A percentile compares a stretch with the other conserved stretches of the same genome.
These are phyloP conservation scores for Metaphire vulgaris DNA, from an alignment of 1,140 invertebrate species.

Conservation along the genomic window DNA sequence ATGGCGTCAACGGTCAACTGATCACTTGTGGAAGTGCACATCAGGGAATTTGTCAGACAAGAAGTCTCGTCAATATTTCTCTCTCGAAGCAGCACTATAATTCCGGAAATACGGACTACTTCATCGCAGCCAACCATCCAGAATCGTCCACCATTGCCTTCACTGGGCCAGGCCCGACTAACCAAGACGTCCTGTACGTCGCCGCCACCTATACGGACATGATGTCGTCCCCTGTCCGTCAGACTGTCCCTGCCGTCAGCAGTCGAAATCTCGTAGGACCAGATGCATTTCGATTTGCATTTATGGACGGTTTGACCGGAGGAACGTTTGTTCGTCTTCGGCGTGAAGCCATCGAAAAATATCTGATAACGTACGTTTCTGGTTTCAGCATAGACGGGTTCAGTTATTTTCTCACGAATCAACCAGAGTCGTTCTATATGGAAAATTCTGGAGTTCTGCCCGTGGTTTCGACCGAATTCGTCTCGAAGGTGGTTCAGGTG, in stretches of 20 bases:
- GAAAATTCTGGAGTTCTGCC: constrained; percentile 38
- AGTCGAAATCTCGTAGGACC: constrained; percentile 30
- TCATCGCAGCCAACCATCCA: constrained; percentile 89
- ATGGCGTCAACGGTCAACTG: constrained; percentile 76
- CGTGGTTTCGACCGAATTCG: constrained; percentile 38
- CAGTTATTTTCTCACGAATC: constrained; percentile 92
- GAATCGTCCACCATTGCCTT: constrained; percentile 92
- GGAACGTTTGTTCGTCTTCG: constrained; percentile 20
- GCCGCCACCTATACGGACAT: constrained; percentile 64
- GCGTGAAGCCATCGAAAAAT: background rate
- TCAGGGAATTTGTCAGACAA: constrained; percentile 78
- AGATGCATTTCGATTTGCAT: constrained; percentile 21
- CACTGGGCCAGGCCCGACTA: constrained; percentile 77
- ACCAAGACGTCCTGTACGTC: constrained; percentile 87
- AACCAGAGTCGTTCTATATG: constrained; percentile 68
- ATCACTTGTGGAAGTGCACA: constrained; percentile 87
- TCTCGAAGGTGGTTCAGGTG: constrained; percentile 88
- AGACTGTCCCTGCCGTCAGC: constrained; percentile 22
- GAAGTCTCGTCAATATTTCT: constrained; percentile 80
- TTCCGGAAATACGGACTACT: constrained; percentile 53
- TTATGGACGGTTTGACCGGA: constrained; percentile 5
- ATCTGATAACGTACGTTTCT: constrained; percentile 58
- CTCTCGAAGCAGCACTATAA: constrained; percentile 64
- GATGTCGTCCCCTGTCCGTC: constrained; percentile 5
- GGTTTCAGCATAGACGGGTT: constrained; percentile 92